Percentiles rank a stretch among this genome's conserved stretches.
phyloP scores from a whole-genome alignment of 2,888 invertebrate species.

The Thalpophila matura region DNA sequence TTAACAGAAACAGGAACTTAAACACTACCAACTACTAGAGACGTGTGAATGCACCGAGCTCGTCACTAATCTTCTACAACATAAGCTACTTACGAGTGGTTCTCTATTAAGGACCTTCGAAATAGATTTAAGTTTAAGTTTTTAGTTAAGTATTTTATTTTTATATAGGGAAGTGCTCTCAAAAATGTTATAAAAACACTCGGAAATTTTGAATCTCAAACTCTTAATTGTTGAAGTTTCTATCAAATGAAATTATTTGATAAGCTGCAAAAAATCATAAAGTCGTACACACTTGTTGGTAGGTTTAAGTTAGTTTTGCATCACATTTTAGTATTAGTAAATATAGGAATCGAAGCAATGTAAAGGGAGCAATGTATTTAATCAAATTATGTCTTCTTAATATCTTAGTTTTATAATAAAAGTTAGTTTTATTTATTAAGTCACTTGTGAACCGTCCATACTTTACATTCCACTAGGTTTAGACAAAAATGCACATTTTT shows the following conservation, averaged over 20 bases:
- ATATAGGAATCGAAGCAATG: constrained; percentile 7
- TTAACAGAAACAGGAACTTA: neutral
- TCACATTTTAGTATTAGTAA: constrained; percentile 52
- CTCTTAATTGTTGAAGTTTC: neutral
- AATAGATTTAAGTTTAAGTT: neutral
- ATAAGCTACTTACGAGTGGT: constrained; percentile 25
- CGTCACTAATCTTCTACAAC: constrained; percentile 10
- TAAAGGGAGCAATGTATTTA: constrained; percentile 4
- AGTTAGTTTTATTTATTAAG: constrained; percentile 1
- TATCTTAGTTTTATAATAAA: neutral
- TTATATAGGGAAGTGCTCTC: constrained; percentile 6
- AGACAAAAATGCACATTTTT: constrained; percentile 9
- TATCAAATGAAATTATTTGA: neutral
- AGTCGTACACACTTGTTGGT: constrained; percentile 14
- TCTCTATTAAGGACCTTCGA: constrained; percentile 1
- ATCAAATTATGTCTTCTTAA: neutral
- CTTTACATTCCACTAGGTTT: constrained; percentile 79
- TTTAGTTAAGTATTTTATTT: neutral
- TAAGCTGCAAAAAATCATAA: constrained; percentile 1
- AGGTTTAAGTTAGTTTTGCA: constrained; percentile 33
- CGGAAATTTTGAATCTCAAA: constrained; percentile 14
- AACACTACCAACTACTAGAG: neutral
- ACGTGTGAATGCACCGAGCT: neutral
- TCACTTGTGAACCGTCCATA: constrained; percentile 75
- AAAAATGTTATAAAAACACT: constrained; percentile 1